Evolutionary conservation across 1,140 invertebrate genomes (phyloP), one percentile per base, ranked within the genome.

Genomic region (Drosophila pseudoananassae): DNA sequence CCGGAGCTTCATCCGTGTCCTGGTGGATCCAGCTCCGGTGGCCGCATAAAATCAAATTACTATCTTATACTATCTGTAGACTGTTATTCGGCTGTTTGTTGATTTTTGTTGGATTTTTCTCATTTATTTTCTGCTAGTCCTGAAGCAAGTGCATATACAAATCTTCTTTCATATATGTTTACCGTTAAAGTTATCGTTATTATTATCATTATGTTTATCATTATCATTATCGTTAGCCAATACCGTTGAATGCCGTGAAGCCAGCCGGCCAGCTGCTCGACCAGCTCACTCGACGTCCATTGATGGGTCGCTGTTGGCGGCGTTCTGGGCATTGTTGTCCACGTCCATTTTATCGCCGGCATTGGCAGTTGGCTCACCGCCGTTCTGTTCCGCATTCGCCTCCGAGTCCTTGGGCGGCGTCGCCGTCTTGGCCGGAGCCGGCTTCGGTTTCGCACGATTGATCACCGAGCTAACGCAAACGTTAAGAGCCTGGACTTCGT

Each of bases 401-500:
- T 75, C 47, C 4, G 61, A 51, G 54, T 91, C 85, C 76, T 91
- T 91, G 33, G 83, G 74, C 45, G 89, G 78, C 51, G 80, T 54
- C 47, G 80, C 57, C 33, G 81, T 70, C 38, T 87, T 85, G 14
- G 79, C 45, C 51, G 83, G 55, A 68, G 91, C 83, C 65, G 91
- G 91, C 65, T 92, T 92, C 43, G 91, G 91, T 84, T 92, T 92
- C 72, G 91, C 89, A 7, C 91, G 87, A 57, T 89, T 92, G n/a
- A 92, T 70, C 6, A 92, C 90, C 25, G 89, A 91, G 59, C 90
- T 92, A n/a, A 92, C 88, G 54, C 91, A 90, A 15, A 80, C 55
- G 33, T 77, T 82, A 15, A 92, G 47, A 0, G 81, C 80, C 46
- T 95, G 94, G 93, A 94, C 94, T 90, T 97, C 95, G 58, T 94